Evolutionary conservation across 2,888 invertebrate species (phyloP).

Genomic region (Patella depressa): DNA sequence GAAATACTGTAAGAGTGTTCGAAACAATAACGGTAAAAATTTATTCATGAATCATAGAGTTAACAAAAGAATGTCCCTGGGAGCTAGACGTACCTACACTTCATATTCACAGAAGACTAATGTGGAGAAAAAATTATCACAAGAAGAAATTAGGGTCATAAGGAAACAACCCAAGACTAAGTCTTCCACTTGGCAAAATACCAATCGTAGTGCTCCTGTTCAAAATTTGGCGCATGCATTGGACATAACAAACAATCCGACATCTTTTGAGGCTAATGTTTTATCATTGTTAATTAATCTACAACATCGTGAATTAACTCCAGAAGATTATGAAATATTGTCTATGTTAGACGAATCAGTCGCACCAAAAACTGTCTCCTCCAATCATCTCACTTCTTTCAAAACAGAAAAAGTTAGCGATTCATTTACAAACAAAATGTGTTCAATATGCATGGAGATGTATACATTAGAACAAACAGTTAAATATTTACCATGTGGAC

Average conservation of each 20-base stretch:
- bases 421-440: conserved; percentile 42
- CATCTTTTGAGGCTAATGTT: conserved; percentile 43
- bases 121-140: conserved; percentile 28
- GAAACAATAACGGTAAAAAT: conserved; percentile 54
- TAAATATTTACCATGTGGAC: conserved; percentile 66
- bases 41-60: conserved; percentile 59
- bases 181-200: neutral
- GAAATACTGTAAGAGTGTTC: conserved; percentile 53
- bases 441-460: conserved; percentile 65
- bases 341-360: conserved; percentile 65
- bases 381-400: conserved; percentile 44
- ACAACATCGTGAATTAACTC: conserved; percentile 68
- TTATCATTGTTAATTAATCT: conserved; percentile 57
- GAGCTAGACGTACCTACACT: conserved; percentile 32
- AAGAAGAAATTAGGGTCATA: conserved; percentile 29
- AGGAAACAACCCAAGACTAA: neutral
- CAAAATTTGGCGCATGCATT: conserved; percentile 54
- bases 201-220: conserved; percentile 27
- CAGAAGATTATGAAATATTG: conserved; percentile 68
- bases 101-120: conserved; percentile 15
- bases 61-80: conserved; percentile 48
- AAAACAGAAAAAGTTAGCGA: conserved; percentile 53
- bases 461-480: conserved; percentile 57
- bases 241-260: conserved; percentile 42
- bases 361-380: conserved; percentile 61